phyloP scores from a whole-genome alignment of 64 coral and sea anemone species.

The Porites lutea region DNA sequence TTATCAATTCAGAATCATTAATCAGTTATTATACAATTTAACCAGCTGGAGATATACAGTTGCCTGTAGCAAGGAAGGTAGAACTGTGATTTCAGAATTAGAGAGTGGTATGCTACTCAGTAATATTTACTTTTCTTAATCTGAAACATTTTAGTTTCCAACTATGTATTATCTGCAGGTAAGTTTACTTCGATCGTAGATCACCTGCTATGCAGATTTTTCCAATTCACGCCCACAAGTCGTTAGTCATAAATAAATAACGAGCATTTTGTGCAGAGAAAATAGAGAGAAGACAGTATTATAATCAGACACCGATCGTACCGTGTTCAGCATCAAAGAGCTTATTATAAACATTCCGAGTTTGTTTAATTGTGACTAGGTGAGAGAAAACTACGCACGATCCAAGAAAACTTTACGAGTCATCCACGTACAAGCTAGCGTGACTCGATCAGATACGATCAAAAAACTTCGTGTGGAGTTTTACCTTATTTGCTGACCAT shows the following conservation, averaged over 20 bases:
- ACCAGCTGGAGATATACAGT: no score
- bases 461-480: background rate
- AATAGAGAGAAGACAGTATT: background rate
- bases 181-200: background rate
- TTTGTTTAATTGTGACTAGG: background rate
- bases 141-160: background rate
- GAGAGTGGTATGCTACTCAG: no score
- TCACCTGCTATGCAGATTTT: background rate
- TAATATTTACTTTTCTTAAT: no score
- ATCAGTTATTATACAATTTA: no score
- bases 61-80: no score
- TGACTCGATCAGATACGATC: no score
- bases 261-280: background rate
- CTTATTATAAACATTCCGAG: constrained; percentile 4
- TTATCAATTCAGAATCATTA: no score
- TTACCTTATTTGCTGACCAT: constrained; percentile 51
- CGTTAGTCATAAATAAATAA: constrained; percentile 57
- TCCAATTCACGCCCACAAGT: background rate
- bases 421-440: no score
- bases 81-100: no score
- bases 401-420: no score
- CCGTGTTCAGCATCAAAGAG: background rate
- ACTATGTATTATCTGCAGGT: background rate
- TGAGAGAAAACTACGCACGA: background rate
- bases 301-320: background rate